Base-by-base conservation (phyloP, 2,888 invertebrate genomes). In the Protonemura montana region DNA sequence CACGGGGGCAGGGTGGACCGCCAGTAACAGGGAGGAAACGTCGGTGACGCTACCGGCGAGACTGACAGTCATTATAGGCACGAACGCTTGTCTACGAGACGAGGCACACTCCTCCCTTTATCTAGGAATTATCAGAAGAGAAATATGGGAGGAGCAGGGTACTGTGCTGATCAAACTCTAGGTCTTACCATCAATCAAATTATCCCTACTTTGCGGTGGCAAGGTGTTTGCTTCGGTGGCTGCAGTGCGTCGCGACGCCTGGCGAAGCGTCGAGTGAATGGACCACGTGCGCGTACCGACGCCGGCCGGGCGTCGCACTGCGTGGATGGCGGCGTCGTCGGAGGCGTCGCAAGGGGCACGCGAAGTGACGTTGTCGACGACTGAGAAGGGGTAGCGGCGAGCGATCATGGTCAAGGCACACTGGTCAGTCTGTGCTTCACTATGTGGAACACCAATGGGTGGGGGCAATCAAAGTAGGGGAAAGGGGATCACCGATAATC, bases 351-450 rank as follows among this genome's bases (percentile, higher is more conserved):
- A 30, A 26, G 76, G 76, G 59, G 59, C 59, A 59, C 21, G 59
- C 59, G 42, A 16, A 21, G 85, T 76, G 59, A 76, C 76, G 59
- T 16, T 7, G 7, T 59, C 16, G 42, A n/a, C 16, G 59, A 1
- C 59, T 59, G 59, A 59, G 59, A 59, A 59, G 59, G 59, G 13
- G 59, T 59, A 59, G 59, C 21, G 59, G 21, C 59, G 35, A 21
- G 59, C 59, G 59, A 59, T 21, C 85, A 85, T 59, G 85, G 85
- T 76, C 85, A 76, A 85, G 85, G 85, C 78, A 30, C 77, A 30
- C 35, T 76, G 78, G 77, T 76, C 78, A 29, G 76, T 29, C 59
- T 13, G 77, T 85, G 76, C n/a, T 28, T 27, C 85, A 30, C 42
- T 21, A 85, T 76, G 85, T 85, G 76, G 85, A 85, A 78, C 85